These are phyloP conservation scores for Coenonympha arcania DNA, from an alignment of 2,888 invertebrate genomes.

Conservation along the genomic window DNA sequence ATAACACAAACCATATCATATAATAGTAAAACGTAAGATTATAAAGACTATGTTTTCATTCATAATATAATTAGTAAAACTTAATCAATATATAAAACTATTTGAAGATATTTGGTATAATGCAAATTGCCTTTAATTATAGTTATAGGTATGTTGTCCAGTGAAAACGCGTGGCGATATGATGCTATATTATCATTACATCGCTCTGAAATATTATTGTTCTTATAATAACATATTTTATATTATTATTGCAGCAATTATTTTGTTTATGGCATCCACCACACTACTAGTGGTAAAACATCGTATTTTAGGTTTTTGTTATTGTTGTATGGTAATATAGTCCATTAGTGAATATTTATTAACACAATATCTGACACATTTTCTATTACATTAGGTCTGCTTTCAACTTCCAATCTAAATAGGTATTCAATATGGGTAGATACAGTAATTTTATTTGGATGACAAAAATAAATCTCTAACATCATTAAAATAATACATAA, in stretches of 20 bases:
- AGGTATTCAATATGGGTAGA: too few species aligned
- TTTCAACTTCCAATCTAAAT: background rate
- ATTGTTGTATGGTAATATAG: slow-evolving; percentile 1
- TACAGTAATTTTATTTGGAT: too few species aligned
- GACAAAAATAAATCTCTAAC: too few species aligned
- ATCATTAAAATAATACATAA: too few species aligned
- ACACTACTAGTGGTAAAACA: background rate
- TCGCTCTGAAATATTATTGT: background rate
- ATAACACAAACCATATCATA: too few species aligned
- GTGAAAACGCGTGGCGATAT: background rate
- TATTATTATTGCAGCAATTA: background rate
- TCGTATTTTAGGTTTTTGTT: background rate
- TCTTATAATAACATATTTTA: background rate
- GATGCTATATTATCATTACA: background rate
- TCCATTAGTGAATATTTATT: background rate
- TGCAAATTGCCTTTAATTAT: background rate
- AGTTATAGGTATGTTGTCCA: background rate
- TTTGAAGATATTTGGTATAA: slow-evolving; percentile 10
- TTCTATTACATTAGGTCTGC: background rate
- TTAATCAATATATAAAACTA: slow-evolving; percentile 10
- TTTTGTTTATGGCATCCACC: background rate
- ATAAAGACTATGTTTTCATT: background rate
- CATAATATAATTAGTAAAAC: background rate
- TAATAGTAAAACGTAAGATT: too few species aligned
- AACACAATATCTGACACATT: background rate